These are phyloP conservation scores for Ceratitis capitata DNA, from an alignment of 1,140 invertebrate genomes.

Conservation along the genomic window DNA sequence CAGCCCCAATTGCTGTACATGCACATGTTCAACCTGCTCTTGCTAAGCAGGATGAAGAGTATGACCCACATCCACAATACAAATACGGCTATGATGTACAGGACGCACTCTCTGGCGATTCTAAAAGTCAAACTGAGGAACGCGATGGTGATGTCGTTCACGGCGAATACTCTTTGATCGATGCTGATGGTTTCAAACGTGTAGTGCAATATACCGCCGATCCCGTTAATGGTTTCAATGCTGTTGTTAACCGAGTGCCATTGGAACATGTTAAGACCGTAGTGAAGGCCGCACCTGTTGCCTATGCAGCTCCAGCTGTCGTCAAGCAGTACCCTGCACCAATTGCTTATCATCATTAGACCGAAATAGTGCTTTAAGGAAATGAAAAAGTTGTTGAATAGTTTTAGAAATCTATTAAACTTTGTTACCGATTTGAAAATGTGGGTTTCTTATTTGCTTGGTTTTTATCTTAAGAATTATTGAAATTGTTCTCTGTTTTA, in stretches of 20 bases:
- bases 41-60: conserved; percentile 48
- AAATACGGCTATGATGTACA: conserved; percentile 68
- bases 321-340: conserved; percentile 47
- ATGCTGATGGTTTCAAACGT: conserved; percentile 62
- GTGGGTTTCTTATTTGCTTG: too few relatives aligned
- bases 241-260: conserved; percentile 63
- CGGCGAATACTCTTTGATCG: conserved; percentile 66
- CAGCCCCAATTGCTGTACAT: background rate
- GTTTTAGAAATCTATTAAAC: conserved; percentile 38
- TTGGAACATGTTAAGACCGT: conserved; percentile 47
- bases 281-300: conserved; percentile 41
- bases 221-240: conserved; percentile 61
- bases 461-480: too few relatives aligned
- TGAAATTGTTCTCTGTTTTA: too few relatives aligned
- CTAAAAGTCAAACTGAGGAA: conserved; percentile 70
- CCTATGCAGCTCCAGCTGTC: conserved; percentile 19
- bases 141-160: conserved; percentile 71
- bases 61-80: conserved; percentile 66
- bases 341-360: conserved; percentile 46
- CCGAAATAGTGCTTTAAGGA: too few relatives aligned
- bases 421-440: too few relatives aligned
- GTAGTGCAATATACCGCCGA: conserved; percentile 64
- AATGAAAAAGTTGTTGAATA: conserved; percentile 28
- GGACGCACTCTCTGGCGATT: conserved; percentile 69
- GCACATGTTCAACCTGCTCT: conserved; percentile 36